Base-by-base conservation (phyloP, 2,888 invertebrate species). In the Sinopyrophorus schimmeli region DNA sequence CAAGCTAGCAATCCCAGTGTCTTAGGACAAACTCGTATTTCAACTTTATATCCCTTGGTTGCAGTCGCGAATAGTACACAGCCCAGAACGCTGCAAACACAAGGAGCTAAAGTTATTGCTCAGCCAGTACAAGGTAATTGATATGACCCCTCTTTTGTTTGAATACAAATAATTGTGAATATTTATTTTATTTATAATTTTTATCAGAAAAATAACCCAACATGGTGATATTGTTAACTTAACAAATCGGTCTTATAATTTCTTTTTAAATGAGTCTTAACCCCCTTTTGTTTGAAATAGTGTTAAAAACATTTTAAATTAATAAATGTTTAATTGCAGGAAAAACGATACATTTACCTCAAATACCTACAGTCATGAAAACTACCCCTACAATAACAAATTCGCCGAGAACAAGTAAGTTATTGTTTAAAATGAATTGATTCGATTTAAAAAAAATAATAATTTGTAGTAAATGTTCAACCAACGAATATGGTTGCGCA, bases 61-160 rank as follows among this genome's bases (percentile, higher is more conserved):
- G 69, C 68, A 5, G 69, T 71, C 4, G 66, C 69, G 1, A 69
- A 66, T 47, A 62, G 62, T 21, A 52, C 65, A 1, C 67, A 67
- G 35, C 57, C 60, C 3, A 63, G 70, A 17, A 59, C 54, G 20
- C 57, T 67, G 16, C 67, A 67, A 42, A 52, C 65, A 4, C 69
- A 70, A 48, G 67, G 66, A 3, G 61, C 72, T 11, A 74, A 74
- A 61, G 72, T 74, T 48, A 74, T 74, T 24, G 67, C 74, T 15
- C 74, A 74, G 50, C 64, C 70, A 5, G 59, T 69, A 23, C 72
- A 67, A 66, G 72, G 73, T 51, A 41, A 14, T 32, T 38, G 10
- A 14, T 11, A 9, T 23, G 12, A 12, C 4, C n/a, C n/a, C n/a
- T n/a, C n/a, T n/a, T n/a, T n/a, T n/a, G n/a, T n/a, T n/a, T n/a